Conservation (phyloP, 2,113 vertebrate species). For the Hydrolagus affinis region DNA sequence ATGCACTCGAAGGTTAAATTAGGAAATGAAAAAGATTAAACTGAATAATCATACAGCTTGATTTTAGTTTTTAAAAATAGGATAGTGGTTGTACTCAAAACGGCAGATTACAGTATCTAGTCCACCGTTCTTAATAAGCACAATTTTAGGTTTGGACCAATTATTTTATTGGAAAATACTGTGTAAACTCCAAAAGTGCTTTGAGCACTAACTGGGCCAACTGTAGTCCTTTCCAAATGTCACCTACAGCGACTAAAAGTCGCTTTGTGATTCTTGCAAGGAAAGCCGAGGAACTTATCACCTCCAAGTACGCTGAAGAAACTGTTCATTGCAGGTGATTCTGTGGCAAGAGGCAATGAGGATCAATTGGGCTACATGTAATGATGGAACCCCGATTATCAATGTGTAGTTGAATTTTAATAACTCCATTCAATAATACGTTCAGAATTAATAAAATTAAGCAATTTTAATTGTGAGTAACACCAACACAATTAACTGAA, state of each 20-base stretch:
- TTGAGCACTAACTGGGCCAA: not conserved
- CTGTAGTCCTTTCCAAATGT: not conserved
- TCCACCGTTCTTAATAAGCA: not conserved
- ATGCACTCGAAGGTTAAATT: not conserved
- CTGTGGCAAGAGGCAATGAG: not conserved
- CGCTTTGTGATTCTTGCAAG: not conserved
- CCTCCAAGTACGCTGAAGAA: not conserved
- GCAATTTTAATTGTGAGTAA: not conserved
- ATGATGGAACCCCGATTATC: not conserved
- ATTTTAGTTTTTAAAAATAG: not conserved
- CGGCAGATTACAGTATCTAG: not conserved
- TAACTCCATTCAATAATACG: not conserved
- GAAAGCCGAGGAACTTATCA: not conserved
- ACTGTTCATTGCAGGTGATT: not conserved
- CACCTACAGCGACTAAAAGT: not conserved
- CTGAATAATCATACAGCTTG: not conserved
- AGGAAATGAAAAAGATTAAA: not conserved
- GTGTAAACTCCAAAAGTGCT: not conserved
- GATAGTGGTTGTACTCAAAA: not conserved
- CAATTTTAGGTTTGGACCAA: constrained; percentile 10
- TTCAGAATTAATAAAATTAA: not conserved
- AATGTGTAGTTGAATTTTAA: not conserved
- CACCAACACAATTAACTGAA: too few relatives aligned
- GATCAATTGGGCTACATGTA: constrained; percentile 20
- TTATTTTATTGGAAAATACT: constrained; percentile 3